These are phyloP conservation scores for Plagiodera versicolora DNA, from an alignment of 2,888 invertebrate genomes.

Conservation along the genomic window DNA sequence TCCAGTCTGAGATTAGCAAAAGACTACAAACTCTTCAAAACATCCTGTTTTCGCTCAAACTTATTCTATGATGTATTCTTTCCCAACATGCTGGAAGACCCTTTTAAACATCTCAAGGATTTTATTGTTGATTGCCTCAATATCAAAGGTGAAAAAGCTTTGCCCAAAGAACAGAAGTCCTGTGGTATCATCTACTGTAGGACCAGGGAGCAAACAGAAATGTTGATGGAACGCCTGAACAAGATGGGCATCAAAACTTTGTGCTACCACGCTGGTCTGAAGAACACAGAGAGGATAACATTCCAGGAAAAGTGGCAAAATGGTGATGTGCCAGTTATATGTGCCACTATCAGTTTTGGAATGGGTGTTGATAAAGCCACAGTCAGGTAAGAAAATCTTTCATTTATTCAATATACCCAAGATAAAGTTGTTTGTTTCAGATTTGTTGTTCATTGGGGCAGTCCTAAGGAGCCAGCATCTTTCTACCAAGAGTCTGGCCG, in stretches of 20 bases:
- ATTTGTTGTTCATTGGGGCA: slow-evolving; percentile 95
- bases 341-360: slow-evolving; percentile 97
- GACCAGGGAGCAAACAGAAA: slow-evolving; percentile 87
- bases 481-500: slow-evolving; percentile 97
- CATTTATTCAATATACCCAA: no score
- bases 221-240: slow-evolving; percentile 75
- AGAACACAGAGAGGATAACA: slow-evolving; percentile 69
- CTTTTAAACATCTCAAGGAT: slow-evolving; percentile 75
- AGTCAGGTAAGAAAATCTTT: slow-evolving; percentile 71
- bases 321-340: slow-evolving; percentile 86
- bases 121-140: slow-evolving; percentile 72
- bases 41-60: slow-evolving; percentile 89
- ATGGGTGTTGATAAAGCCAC: slow-evolving; percentile 98
- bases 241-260: slow-evolving; percentile 73
- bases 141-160: slow-evolving; percentile 57
- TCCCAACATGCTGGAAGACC: slow-evolving; percentile 81
- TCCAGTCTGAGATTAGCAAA: slow-evolving; percentile 65
- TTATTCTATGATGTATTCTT: slow-evolving; percentile 93
- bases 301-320: slow-evolving; percentile 92
- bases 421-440: no score
- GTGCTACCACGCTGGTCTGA: slow-evolving; percentile 90
- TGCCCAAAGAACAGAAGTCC: slow-evolving; percentile 31
- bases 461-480: slow-evolving; percentile 91
- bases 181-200: slow-evolving; percentile 53
- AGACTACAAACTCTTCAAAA: slow-evolving; percentile 64